Evolutionary conservation across 2,888 invertebrate genomes (phyloP).

Genomic region (Archips xylosteana): DNA sequence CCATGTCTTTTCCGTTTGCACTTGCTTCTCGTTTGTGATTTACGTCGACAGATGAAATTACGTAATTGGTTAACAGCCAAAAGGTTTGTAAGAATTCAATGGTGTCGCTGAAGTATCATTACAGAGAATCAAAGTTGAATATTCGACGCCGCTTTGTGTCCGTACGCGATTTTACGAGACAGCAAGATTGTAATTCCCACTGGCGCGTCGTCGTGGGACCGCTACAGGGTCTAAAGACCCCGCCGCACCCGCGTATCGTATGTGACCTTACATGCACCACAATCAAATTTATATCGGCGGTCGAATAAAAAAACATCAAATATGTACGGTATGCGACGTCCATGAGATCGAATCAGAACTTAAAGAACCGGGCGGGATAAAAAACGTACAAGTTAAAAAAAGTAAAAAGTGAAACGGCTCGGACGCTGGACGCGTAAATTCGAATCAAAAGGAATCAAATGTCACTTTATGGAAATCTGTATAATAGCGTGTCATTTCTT

Average conservation of each 20-base stretch:
- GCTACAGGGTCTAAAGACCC: constrained; percentile 45
- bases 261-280: constrained; percentile 54
- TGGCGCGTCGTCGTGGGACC: constrained; percentile 51
- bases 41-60: constrained; percentile 37
- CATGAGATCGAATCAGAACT: constrained; percentile 82
- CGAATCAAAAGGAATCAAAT: constrained; percentile 82
- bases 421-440: constrained; percentile 78
- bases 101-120: constrained; percentile 41
- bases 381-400: constrained; percentile 60
- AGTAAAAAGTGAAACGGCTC: constrained; percentile 62
- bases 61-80: constrained; percentile 27
- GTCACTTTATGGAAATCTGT: constrained; percentile 70
- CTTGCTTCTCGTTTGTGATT: constrained; percentile 35
- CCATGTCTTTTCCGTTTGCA: constrained; percentile 41
- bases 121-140: constrained; percentile 40
- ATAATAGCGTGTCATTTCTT: constrained; percentile 27
- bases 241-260: constrained; percentile 52
- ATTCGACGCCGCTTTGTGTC: constrained; percentile 32
- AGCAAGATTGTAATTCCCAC: constrained; percentile 62
- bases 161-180: constrained; percentile 45
- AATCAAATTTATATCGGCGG: constrained; percentile 73
- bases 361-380: constrained; percentile 71
- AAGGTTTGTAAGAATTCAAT: constrained; percentile 28
- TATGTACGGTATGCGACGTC: constrained; percentile 82
- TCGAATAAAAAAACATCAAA: constrained; percentile 74